A percentile compares a stretch with the other conserved stretches of the same genome.
Conservation (phyloP, 2,113 vertebrate species). For the Bungarus multicinctus region DNA sequence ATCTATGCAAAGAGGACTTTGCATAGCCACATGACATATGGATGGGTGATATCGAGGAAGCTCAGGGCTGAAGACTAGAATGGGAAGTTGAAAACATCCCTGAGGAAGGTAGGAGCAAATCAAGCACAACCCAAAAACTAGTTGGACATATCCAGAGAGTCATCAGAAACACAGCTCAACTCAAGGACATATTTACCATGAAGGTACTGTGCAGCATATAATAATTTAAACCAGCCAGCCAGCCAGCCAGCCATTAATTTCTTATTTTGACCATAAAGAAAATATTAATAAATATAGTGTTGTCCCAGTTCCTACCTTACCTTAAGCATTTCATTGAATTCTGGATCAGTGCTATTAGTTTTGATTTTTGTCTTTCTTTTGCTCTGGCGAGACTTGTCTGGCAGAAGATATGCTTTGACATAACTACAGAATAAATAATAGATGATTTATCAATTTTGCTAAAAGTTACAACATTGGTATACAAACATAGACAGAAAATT, state of each 20-base stretch:
- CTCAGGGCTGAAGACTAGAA: no score
- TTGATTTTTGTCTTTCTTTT: slow-evolving; percentile 97
- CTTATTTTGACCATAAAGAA: neutral
- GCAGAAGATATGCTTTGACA: slow-evolving; percentile 95
- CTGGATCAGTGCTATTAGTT: slow-evolving; percentile 86
- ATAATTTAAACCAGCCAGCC: neutral
- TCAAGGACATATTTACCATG: neutral
- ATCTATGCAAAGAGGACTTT: neutral
- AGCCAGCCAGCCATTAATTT: neutral
- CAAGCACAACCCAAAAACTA: neutral
- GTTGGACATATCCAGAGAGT: neutral
- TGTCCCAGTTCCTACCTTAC: slow-evolving; percentile 78
- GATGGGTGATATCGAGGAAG: no score
- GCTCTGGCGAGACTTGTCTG: slow-evolving; percentile 93
- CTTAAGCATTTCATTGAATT: slow-evolving; percentile 92
- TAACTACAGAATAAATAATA: slow-evolving; percentile 74
- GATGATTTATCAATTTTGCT: neutral
- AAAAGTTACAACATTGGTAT: neutral
- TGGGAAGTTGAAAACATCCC: neutral
- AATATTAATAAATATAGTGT: neutral
- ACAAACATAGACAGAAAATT: neutral
- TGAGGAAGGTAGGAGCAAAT: neutral
- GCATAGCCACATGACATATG: neutral
- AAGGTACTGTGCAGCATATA: neutral
- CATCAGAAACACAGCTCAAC: neutral